Evolutionary conservation across 2,113 vertebrate species (phyloP).

Genomic region (Lepisosteus osseus): DNA sequence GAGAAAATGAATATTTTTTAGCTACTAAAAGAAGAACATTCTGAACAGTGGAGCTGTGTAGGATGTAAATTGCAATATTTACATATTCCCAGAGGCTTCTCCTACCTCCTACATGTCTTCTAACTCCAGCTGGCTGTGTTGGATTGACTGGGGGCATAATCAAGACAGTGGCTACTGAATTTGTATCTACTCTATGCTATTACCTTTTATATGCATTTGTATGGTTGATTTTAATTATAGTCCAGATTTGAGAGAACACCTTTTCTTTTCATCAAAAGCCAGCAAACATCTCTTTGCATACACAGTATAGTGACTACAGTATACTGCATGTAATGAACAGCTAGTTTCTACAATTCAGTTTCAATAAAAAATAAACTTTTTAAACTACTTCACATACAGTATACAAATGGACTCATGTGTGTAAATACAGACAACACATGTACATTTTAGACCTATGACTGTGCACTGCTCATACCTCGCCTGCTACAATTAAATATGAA

Average conservation of each 20-base stretch:
- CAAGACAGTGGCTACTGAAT: not conserved
- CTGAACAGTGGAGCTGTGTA: conserved; percentile 10
- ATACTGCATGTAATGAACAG: too few relatives aligned
- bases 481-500: too few relatives aligned
- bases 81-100: conserved; percentile 13
- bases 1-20: conserved; percentile 12
- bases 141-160: not conserved
- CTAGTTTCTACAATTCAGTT: too few relatives aligned
- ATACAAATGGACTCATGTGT: too few relatives aligned
- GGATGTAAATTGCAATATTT: conserved; percentile 18
- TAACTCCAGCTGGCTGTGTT: conserved; percentile 8
- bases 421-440: too few relatives aligned
- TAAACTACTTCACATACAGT: too few relatives aligned
- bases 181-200: not conserved
- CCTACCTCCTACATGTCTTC: conserved; percentile 1
- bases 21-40: not conserved
- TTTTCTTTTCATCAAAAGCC: not conserved
- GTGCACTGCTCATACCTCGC: too few relatives aligned
- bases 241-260: not conserved
- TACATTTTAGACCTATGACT: too few relatives aligned
- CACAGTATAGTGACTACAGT: too few relatives aligned
- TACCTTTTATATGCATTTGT: not conserved
- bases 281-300: not conserved
- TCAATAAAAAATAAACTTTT: too few relatives aligned
- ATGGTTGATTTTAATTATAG: not conserved